Conservation (phyloP, 2,888 invertebrate species). For the Myopa tessellatipennis region DNA sequence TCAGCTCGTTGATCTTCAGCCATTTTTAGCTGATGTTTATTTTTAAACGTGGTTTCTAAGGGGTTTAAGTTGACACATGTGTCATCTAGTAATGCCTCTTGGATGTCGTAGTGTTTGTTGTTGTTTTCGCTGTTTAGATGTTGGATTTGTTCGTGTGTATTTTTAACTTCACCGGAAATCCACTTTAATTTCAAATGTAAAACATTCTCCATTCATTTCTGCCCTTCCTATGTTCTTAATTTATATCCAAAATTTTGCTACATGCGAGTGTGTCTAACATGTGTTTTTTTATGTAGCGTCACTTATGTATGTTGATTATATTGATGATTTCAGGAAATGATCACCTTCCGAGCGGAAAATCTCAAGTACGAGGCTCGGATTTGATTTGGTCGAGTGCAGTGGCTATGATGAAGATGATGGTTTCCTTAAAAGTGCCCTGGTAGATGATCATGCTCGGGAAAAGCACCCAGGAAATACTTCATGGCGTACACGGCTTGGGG, state of each 20-base stretch:
- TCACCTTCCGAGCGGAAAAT: constrained; percentile 52
- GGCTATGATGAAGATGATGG: constrained; percentile 34
- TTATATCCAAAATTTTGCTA: constrained; percentile 17
- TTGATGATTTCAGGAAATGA: constrained; percentile 34
- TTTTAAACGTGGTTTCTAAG: constrained; percentile 51
- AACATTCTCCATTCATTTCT: constrained; percentile 27
- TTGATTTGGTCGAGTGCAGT: too few relatives aligned
- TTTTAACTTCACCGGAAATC: constrained; percentile 62
- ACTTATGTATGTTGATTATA: constrained; percentile 11
- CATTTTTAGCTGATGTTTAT: constrained; percentile 54
- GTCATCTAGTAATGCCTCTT: constrained; percentile 43
- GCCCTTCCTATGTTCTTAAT: constrained; percentile 31
- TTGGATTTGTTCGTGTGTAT: constrained; percentile 26
- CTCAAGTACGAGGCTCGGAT: constrained; percentile 29
- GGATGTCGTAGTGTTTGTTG: constrained; percentile 28
- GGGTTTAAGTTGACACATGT: constrained; percentile 53
- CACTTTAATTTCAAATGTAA: constrained; percentile 56
- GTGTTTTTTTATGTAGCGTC: constrained; percentile 48
- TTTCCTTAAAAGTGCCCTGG: background rate
- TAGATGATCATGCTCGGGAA: too few relatives aligned
- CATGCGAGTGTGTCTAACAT: constrained; percentile 53
- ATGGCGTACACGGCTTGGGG: background rate
- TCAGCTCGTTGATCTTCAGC: constrained; percentile 36
- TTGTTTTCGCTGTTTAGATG: constrained; percentile 26
- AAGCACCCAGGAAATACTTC: background rate